phyloP scores from a whole-genome alignment of 2,888 invertebrate species.

The Zhengitettix transpicula region DNA sequence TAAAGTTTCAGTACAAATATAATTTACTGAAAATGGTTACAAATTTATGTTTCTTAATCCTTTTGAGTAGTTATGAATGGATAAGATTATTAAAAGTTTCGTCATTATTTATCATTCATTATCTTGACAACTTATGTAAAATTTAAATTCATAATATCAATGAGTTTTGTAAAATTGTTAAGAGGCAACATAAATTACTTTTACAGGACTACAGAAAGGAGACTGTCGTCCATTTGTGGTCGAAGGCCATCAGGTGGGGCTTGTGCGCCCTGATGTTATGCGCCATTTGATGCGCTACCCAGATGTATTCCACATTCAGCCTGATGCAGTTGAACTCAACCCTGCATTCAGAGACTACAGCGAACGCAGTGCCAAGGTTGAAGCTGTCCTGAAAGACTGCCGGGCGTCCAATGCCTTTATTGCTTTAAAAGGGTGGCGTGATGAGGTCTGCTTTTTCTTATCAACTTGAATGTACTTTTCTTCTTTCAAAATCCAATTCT shows the following conservation, averaged over 20 bases:
- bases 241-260: slow-evolving; percentile 76
- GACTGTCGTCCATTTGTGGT: slow-evolving; percentile 77
- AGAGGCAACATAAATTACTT: neutral
- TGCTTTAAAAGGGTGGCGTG: slow-evolving; percentile 79
- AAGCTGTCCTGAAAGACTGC: slow-evolving; percentile 60
- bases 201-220: slow-evolving; percentile 53
- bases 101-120: too few relatives aligned
- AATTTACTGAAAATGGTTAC: too few relatives aligned
- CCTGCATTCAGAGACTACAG: slow-evolving; percentile 75
- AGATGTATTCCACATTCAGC: slow-evolving; percentile 58
- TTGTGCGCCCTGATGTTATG: slow-evolving; percentile 70
- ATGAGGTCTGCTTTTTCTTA: slow-evolving; percentile 46
- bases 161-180: too few relatives aligned
- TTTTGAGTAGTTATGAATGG: too few relatives aligned
- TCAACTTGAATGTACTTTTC: too few relatives aligned
- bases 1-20: too few relatives aligned
- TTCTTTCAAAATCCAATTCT: too few relatives aligned
- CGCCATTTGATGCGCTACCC: slow-evolving; percentile 66
- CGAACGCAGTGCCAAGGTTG: slow-evolving; percentile 60
- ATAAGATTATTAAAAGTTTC: too few relatives aligned
- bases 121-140: too few relatives aligned
- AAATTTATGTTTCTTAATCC: too few relatives aligned
- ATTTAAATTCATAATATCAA: too few relatives aligned
- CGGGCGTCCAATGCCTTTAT: slow-evolving; percentile 58
- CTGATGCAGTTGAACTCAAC: slow-evolving; percentile 63